phyloP scores from a whole-genome alignment of 2,888 invertebrate genomes.

The Lacanobia oleracea region DNA sequence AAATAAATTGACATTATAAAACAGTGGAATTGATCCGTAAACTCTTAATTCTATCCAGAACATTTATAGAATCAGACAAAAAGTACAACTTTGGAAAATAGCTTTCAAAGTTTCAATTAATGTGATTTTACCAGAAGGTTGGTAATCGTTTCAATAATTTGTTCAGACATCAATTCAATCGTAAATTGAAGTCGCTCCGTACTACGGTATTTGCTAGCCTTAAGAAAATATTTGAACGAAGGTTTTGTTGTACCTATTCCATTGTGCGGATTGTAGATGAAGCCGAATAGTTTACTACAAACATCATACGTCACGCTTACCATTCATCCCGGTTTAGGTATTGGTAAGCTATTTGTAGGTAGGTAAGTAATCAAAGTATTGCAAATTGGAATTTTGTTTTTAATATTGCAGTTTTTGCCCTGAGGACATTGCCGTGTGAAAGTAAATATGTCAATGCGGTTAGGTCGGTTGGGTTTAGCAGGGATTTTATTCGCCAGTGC shows the following conservation, averaged over 20 bases:
- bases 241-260: slow-evolving; percentile 32
- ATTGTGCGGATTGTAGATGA: slow-evolving; percentile 19
- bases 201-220: background rate
- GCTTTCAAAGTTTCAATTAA: background rate
- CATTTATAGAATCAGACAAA: too few species aligned
- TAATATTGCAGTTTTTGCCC: background rate
- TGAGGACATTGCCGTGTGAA: background rate
- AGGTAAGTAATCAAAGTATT: background rate
- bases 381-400: slow-evolving; percentile 12
- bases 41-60: too few species aligned
- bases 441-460: background rate
- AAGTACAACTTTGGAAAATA: too few species aligned
- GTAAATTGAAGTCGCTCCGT: background rate
- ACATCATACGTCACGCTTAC: slow-evolving; percentile 48
- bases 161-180: background rate
- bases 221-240: slow-evolving; percentile 24
- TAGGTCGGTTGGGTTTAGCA: background rate
- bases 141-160: background rate
- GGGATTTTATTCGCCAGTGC: background rate
- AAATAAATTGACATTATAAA: background rate
- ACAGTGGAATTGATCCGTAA: too few species aligned
- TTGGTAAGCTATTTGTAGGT: slow-evolving; percentile 23
- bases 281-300: slow-evolving; percentile 41
- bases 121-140: background rate
- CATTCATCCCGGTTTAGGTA: slow-evolving; percentile 31